phyloP scores from a whole-genome alignment of 1,140 invertebrate genomes.

The Leptinotarsa undecemlineata region DNA sequence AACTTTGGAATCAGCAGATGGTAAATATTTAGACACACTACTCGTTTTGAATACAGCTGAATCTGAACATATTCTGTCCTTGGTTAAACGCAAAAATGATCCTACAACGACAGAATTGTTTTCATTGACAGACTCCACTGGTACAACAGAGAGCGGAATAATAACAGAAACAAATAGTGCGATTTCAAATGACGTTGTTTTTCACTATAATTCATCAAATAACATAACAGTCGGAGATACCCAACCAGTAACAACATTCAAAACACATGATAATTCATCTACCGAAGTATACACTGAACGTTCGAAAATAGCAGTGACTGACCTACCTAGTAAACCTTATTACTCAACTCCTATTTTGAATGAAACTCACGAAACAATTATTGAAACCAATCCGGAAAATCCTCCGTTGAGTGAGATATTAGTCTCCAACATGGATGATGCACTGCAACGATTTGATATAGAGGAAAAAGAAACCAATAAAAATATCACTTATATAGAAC shows the following conservation, averaged over 20 bases:
- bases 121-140: not conserved
- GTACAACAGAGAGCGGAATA: not conserved
- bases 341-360: conserved; percentile 18
- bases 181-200: not conserved
- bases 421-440: conserved; percentile 27
- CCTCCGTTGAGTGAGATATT: conserved; percentile 53
- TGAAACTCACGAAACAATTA: conserved; percentile 28
- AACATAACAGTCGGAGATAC: not conserved
- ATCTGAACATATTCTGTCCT: not conserved
- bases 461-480: conserved; percentile 23
- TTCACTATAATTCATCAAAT: not conserved
- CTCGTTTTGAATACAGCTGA: not conserved
- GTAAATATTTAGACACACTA: not conserved
- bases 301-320: conserved; percentile 11
- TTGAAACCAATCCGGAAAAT: conserved; percentile 53
- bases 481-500: conserved; percentile 19
- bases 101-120: conserved; percentile 4
- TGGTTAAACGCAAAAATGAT: conserved; percentile 7
- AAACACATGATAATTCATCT: conserved; percentile 12
- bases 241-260: conserved; percentile 2
- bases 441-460: conserved; percentile 30
- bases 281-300: conserved; percentile 11
- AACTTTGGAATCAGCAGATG: conserved; percentile 8
- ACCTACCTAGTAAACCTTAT: not conserved
- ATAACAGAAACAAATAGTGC: not conserved